A percentile compares a stretch with the other conserved stretches of the same genome.
These are phyloP conservation scores for Pterocles burchelli DNA, from an alignment of 2,113 vertebrate genomes.

Conservation along the genomic window DNA sequence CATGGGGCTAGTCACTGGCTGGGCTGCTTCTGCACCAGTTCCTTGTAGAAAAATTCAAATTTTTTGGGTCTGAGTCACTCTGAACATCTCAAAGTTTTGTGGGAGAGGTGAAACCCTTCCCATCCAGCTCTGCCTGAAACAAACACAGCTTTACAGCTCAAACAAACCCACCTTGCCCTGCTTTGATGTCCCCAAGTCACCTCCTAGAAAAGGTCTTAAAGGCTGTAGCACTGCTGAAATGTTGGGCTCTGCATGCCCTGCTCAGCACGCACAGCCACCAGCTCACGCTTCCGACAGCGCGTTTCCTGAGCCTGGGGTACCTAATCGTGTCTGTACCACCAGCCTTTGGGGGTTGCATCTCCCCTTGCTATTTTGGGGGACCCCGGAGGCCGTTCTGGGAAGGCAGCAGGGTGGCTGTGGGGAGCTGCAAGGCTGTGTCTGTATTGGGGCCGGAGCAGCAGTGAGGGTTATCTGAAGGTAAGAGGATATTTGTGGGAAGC, in stretches of 20 bases:
- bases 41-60: not conserved
- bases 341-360: accelerated
- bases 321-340: accelerated
- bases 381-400: not conserved
- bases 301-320: not conserved
- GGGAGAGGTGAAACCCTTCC: not conserved
- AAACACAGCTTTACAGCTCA: not conserved
- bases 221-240: not conserved
- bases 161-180: not conserved
- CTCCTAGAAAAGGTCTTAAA: not conserved
- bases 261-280: not conserved
- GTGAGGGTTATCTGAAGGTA: too few relatives aligned
- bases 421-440: not conserved
- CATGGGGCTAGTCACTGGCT: too few relatives aligned
- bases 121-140: not conserved
- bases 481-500: not conserved
- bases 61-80: not conserved
- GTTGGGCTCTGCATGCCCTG: accelerated
- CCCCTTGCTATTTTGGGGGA: not conserved
- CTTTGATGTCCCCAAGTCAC: accelerated
- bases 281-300: accelerated
- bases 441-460: not conserved
- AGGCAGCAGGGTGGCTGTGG: accelerated
- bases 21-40: not conserved
- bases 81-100: not conserved